A percentile compares a stretch with the other conserved stretches of the same genome.
These are phyloP conservation scores for Agriopis marginaria DNA, from an alignment of 2,888 invertebrate species.

Conservation along the genomic window DNA sequence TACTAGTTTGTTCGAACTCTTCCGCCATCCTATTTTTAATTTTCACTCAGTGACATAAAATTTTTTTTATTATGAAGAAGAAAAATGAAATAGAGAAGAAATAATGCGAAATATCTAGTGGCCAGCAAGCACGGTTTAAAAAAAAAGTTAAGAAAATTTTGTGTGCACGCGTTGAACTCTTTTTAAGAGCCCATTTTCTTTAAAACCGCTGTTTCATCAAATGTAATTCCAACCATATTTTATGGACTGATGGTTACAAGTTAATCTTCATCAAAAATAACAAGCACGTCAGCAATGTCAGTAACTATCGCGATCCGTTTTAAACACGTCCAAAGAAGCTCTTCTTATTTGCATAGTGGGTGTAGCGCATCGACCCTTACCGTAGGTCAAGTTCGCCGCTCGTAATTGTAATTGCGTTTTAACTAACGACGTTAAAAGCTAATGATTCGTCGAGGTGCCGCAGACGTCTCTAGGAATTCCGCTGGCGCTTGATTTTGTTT, in stretches of 20 bases:
- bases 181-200: background rate
- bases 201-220: background rate
- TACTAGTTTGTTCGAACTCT: too few relatives aligned
- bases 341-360: constrained; percentile 81
- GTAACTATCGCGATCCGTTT: constrained; percentile 23
- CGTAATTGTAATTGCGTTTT: constrained; percentile 80
- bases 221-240: too few relatives aligned
- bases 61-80: too few relatives aligned
- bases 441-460: constrained; percentile 59
- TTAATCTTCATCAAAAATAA: background rate
- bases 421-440: constrained; percentile 72
- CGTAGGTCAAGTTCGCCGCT: constrained; percentile 81
- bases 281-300: background rate
- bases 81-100: too few relatives aligned
- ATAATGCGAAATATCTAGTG: too few relatives aligned
- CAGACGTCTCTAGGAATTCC: constrained; percentile 49
- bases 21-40: too few relatives aligned
- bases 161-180: background rate
- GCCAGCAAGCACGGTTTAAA: too few relatives aligned
- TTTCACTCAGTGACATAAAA: too few relatives aligned
- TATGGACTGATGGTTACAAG: background rate
- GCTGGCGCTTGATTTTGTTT: constrained; percentile 34
- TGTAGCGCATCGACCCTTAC: constrained; percentile 73
- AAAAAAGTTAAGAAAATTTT: background rate
- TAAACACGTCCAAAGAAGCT: constrained; percentile 63